Percentiles rank a stretch among this genome's conserved stretches.
Conservation (phyloP, 2,888 invertebrate species). For the Hypolimnas misippus region DNA sequence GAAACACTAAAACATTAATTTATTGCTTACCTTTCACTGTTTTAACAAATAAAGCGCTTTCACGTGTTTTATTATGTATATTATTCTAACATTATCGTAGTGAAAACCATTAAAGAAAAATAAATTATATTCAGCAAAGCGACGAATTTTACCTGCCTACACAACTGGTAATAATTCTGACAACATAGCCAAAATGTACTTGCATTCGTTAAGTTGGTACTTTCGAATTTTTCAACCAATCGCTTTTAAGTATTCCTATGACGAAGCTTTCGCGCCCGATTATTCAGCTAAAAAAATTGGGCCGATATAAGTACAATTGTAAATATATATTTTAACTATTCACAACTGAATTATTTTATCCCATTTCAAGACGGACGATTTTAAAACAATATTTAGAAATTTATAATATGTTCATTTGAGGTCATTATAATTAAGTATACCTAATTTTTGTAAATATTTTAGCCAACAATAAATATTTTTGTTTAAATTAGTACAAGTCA, state of each 20-base stretch:
- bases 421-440: background rate
- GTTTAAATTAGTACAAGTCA: constrained; percentile 7
- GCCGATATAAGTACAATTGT: constrained; percentile 49
- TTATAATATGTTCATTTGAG: background rate
- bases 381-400: background rate
- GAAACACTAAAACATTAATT: constrained; percentile 64
- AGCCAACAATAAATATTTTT: background rate
- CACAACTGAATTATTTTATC: constrained; percentile 15
- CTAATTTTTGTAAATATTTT: background rate
- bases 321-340: constrained; percentile 27
- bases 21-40: constrained; percentile 61
- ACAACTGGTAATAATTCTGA: constrained; percentile 80
- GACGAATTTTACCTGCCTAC: constrained; percentile 79
- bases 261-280: constrained; percentile 79
- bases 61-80: constrained; percentile 56
- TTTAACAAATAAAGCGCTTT: constrained; percentile 53
- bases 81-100: constrained; percentile 60
- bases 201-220: constrained; percentile 69
- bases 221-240: constrained; percentile 67
- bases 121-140: constrained; percentile 68
- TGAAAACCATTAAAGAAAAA: constrained; percentile 73
- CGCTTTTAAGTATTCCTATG: constrained; percentile 54
- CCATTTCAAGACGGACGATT: too few relatives aligned
- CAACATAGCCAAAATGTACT: constrained; percentile 75
- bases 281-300: constrained; percentile 64